phyloP scores from a whole-genome alignment of 1,140 invertebrate genomes.

The Aphaenogaster ashmeadi region DNA sequence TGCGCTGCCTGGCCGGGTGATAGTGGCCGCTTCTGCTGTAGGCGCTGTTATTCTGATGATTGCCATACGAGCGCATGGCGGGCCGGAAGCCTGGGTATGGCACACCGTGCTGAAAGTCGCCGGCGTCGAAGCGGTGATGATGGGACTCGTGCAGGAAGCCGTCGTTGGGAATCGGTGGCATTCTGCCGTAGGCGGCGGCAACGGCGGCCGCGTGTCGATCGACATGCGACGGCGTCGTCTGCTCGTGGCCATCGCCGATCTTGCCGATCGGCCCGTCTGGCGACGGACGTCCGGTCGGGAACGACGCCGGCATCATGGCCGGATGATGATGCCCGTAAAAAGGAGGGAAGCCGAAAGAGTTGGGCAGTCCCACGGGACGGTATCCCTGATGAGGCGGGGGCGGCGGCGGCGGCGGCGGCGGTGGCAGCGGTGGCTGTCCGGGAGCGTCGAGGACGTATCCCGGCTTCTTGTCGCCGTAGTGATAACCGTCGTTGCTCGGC shows the following conservation, averaged over 20 bases:
- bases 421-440: slow-evolving; percentile 5
- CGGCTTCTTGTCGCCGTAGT: slow-evolving; percentile 65
- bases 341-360: slow-evolving; percentile 67
- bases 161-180: slow-evolving; percentile 57
- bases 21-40: slow-evolving; percentile 60
- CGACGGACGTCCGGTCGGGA: slow-evolving; percentile 38
- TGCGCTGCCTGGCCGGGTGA: slow-evolving; percentile 78
- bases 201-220: slow-evolving; percentile 55
- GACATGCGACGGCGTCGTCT: slow-evolving; percentile 34
- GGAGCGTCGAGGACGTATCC: slow-evolving; percentile 37
- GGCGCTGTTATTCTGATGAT: slow-evolving; percentile 74
- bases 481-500: slow-evolving; percentile 46
- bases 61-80: slow-evolving; percentile 65
- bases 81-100: slow-evolving; percentile 64
- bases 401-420: neutral
- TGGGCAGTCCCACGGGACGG: slow-evolving; percentile 26
- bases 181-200: slow-evolving; percentile 44
- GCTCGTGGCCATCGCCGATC: slow-evolving; percentile 66
- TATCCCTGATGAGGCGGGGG: slow-evolving; percentile 58
- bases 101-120: slow-evolving; percentile 67
- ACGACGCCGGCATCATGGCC: slow-evolving; percentile 59
- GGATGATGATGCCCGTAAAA: slow-evolving; percentile 68
- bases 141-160: slow-evolving; percentile 61
- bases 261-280: slow-evolving; percentile 62
- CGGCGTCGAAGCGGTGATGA: slow-evolving; percentile 68